Conservation (phyloP, 2,113 vertebrate genomes). For the Dipodomys ordii region DNA sequence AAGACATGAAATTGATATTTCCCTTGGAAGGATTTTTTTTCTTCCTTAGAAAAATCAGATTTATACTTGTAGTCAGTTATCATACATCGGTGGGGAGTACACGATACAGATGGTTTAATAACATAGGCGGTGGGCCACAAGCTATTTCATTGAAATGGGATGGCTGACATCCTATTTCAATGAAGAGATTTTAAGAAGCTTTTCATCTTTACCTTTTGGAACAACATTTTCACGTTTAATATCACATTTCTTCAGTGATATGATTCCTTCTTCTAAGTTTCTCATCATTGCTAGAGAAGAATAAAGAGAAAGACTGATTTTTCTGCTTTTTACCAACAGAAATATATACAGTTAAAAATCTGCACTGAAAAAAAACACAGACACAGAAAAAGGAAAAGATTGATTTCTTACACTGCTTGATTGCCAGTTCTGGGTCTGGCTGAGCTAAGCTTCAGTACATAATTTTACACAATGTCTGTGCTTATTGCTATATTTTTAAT, state of each 20-base stretch:
- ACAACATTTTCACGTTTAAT: slow-evolving; percentile 38
- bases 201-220: slow-evolving; percentile 13
- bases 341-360: slow-evolving; percentile 32
- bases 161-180: not conserved
- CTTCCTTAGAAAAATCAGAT: slow-evolving; percentile 55
- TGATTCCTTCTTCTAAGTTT: slow-evolving; percentile 33
- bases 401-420: not conserved
- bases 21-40: not conserved
- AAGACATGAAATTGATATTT: slow-evolving; percentile 54
- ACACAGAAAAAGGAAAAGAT: not conserved
- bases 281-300: slow-evolving; percentile 13
- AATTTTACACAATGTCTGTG: not conserved
- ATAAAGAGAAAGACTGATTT: not conserved
- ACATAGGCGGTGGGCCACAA: not conserved
- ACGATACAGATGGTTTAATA: slow-evolving; percentile 1
- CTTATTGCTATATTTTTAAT: not conserved
- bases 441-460: not conserved
- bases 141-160: not conserved
- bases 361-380: not conserved
- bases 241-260: not conserved
- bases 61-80: not conserved
- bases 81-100: not conserved
- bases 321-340: slow-evolving; percentile 35
- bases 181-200: slow-evolving; percentile 10
- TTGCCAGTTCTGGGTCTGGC: not conserved